Evolutionary conservation across 1,140 invertebrate genomes (phyloP).

Genomic region (Pachypsylla venusta): DNA sequence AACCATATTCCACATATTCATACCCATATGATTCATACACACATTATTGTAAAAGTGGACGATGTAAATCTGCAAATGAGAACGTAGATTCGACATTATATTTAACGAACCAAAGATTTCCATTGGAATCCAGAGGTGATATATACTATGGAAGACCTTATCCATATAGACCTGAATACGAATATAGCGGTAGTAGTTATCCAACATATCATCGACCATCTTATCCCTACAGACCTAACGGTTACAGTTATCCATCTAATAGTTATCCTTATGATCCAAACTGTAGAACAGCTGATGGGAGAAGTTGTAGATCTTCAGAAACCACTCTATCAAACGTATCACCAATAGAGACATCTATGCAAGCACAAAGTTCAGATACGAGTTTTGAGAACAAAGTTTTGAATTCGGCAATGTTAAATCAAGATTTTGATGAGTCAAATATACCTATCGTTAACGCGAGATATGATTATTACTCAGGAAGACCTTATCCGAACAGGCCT

Average conservation of each 20-base stretch:
- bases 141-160: background rate
- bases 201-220: background rate
- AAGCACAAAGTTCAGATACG: too few relatives aligned
- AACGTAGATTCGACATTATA: too few relatives aligned
- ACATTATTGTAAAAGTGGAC: background rate
- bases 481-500: too few relatives aligned
- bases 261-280: background rate
- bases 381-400: too few relatives aligned
- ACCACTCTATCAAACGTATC: too few relatives aligned
- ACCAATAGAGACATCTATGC: too few relatives aligned
- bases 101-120: too few relatives aligned
- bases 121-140: background rate
- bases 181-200: background rate
- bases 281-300: background rate
- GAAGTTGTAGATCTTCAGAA: background rate
- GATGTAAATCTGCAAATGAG: background rate
- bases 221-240: background rate
- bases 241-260: background rate
- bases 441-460: too few relatives aligned
- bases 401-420: too few relatives aligned
- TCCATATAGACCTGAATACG: background rate
- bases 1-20: too few relatives aligned
- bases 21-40: background rate
- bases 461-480: too few relatives aligned
- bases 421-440: too few relatives aligned